phyloP scores from a whole-genome alignment of 2,797 vertebrate species.

The Mormyrops boulengeri region DNA sequence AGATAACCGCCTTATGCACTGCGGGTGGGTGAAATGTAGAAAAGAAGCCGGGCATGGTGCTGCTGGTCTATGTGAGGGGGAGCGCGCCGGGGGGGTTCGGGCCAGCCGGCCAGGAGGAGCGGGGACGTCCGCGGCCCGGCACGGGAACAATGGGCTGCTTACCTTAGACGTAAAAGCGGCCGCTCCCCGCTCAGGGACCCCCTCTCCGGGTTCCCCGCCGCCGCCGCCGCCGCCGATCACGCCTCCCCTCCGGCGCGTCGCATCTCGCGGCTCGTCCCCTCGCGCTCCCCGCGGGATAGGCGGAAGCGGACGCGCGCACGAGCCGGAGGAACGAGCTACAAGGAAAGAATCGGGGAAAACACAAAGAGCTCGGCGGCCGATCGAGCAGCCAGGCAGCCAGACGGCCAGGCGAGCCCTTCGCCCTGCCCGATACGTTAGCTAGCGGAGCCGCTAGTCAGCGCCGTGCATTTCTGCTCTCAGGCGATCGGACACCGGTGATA shows the following conservation, averaged over 20 bases:
- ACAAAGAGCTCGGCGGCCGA: constrained; percentile 13
- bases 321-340: constrained; percentile 33
- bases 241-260: not conserved
- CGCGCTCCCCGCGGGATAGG: not conserved
- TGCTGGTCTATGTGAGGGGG: not conserved
- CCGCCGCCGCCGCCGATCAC: not conserved
- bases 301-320: not conserved
- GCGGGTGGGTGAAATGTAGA: not conserved
- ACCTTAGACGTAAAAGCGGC: not conserved
- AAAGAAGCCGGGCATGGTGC: not conserved
- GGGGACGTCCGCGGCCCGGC: not conserved
- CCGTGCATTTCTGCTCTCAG: constrained; percentile 19
- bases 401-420: constrained; percentile 14
- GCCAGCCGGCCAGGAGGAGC: not conserved
- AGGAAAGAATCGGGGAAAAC: constrained; percentile 28
- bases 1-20: not conserved
- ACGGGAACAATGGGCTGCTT: constrained; percentile 12
- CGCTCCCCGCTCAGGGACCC: not conserved
- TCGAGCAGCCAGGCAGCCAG: constrained; percentile 13
- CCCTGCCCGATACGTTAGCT: not conserved
- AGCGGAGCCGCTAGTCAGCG: constrained; percentile 3
- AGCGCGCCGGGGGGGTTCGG: not conserved
- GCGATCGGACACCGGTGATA: not conserved
- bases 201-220: not conserved
- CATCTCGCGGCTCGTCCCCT: not conserved